These are phyloP conservation scores for Corydoras maculifer DNA, from an alignment of 2,113 vertebrate genomes.

Conservation along the genomic window DNA sequence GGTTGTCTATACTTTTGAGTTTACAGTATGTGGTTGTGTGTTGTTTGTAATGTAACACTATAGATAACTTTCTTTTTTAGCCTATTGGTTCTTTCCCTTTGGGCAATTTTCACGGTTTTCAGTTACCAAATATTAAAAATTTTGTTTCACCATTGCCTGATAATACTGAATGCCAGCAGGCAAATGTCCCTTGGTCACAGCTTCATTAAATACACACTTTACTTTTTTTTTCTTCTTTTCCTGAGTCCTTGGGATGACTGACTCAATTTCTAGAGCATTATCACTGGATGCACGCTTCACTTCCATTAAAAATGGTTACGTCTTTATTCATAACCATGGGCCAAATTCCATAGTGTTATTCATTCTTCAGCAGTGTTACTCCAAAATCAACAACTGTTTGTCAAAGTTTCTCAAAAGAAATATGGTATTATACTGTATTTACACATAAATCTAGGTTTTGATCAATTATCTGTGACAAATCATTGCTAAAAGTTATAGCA, in stretches of 20 bases:
- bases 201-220: conserved; percentile 57
- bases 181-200: conserved; percentile 53
- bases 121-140: conserved; percentile 61
- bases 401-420: conserved; percentile 1
- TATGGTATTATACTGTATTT: conserved; percentile 11
- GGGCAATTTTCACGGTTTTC: conserved; percentile 51
- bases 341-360: conserved; percentile 22
- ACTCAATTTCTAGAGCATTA: conserved; percentile 46
- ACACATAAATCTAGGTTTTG: conserved; percentile 5
- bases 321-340: conserved; percentile 42
- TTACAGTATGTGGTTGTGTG: neutral
- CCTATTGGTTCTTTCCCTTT: conserved; percentile 45
- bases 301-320: conserved; percentile 49
- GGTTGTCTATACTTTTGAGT: neutral
- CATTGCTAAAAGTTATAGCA: conserved; percentile 40
- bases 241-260: conserved; percentile 47
- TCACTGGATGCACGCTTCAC: conserved; percentile 45
- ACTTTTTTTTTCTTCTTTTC: conserved; percentile 34
- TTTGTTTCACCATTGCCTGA: conserved; percentile 48
- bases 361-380: neutral
- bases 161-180: conserved; percentile 49
- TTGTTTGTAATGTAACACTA: neutral
- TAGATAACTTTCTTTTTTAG: conserved; percentile 26
- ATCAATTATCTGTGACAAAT: neutral
- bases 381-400: conserved; percentile 13